Evolutionary conservation across 2,113 vertebrate species (phyloP).

Genomic region (Myotis brandtii): DNA sequence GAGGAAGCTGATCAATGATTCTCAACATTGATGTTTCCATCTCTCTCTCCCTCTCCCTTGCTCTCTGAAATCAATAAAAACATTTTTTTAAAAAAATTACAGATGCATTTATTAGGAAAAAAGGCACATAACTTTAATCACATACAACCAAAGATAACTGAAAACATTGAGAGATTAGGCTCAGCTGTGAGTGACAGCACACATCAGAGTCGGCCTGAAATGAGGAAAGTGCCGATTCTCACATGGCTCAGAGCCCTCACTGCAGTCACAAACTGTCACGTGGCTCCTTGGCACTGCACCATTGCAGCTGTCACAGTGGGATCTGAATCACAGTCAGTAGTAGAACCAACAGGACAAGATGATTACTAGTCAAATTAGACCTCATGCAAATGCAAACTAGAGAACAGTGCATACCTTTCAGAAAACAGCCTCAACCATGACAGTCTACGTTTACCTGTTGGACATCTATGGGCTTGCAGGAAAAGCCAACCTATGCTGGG

Average conservation of each 20-base stretch:
- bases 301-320: not conserved
- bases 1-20: too few species aligned
- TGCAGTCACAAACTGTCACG: not conserved
- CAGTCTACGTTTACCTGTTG: not conserved
- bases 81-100: too few species aligned
- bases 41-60: too few species aligned
- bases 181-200: not conserved
- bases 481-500: not conserved
- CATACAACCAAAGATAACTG: not conserved
- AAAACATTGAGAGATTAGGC: not conserved
- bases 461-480: not conserved
- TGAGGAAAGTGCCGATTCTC: not conserved
- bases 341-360: not conserved
- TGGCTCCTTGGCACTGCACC: not conserved
- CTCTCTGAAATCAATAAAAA: too few species aligned
- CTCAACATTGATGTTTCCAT: too few species aligned
- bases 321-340: not conserved
- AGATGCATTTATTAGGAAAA: not conserved
- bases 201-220: not conserved
- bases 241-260: not conserved
- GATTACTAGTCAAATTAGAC: not conserved
- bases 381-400: not conserved
- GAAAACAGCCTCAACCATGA: not conserved
- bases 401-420: not conserved
- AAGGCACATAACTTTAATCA: not conserved